A percentile compares a stretch with the other conserved stretches of the same genome.
phyloP scores from a whole-genome alignment of 2,113 vertebrate species.

The Rhabdornis inornatus region DNA sequence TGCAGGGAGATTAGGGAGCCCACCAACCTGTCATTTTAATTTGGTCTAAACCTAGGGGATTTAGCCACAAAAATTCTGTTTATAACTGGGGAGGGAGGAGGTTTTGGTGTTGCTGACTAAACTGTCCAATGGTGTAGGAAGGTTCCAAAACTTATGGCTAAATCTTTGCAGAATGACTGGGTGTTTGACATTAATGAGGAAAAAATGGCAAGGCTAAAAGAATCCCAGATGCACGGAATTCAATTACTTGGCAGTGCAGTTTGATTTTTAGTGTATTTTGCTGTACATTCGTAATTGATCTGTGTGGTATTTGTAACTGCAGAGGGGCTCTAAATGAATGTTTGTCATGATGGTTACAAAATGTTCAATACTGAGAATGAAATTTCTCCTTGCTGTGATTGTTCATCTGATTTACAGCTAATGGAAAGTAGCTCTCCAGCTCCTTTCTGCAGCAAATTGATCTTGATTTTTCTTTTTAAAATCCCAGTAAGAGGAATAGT shows the following conservation, averaged over 20 bases:
- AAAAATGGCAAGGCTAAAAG: conserved; percentile 15
- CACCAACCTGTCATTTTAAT: background rate
- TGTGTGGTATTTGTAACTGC: conserved; percentile 20
- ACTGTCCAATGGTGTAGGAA: background rate
- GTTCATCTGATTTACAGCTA: background rate
- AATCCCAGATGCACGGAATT: conserved; percentile 19
- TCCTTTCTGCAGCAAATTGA: background rate
- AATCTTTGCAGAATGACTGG: background rate
- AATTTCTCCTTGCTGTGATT: conserved; percentile 42
- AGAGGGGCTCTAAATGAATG: conserved; percentile 9
- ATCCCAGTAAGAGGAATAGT: background rate
- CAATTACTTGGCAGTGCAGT: background rate
- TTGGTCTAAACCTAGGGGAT: background rate
- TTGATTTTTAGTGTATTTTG: conserved; percentile 40
- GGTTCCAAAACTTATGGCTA: background rate
- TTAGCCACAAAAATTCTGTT: background rate
- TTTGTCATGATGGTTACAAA: conserved; percentile 40
- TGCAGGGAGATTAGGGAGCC: background rate
- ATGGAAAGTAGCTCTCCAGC: background rate
- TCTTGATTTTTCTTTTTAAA: background rate
- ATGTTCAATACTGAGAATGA: conserved; percentile 18
- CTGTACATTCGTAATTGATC: conserved; percentile 46
- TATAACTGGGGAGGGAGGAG: background rate
- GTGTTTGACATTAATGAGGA: conserved; percentile 7
- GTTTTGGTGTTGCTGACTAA: background rate